Conservation (phyloP, 1,140 invertebrate species). For the Drosophila lini region DNA sequence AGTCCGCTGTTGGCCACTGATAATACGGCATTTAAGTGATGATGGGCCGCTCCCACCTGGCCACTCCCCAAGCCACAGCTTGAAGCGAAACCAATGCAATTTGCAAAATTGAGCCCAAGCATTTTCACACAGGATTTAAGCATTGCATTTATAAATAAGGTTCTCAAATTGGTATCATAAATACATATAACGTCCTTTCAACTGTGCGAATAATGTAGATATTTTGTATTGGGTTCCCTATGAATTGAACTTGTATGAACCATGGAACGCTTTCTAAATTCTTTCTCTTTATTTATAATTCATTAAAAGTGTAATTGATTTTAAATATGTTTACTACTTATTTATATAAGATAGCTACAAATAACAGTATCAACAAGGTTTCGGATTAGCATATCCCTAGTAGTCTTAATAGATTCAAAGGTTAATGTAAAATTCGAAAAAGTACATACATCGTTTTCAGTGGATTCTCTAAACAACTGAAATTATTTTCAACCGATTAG, state of each 20-base stretch:
- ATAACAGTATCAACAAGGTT: background rate
- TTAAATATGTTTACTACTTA: too few relatives aligned
- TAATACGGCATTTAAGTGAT: constrained; percentile 80
- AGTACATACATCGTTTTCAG: background rate
- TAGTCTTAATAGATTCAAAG: background rate
- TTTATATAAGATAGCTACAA: background rate
- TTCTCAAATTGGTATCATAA: background rate
- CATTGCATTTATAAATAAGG: background rate
- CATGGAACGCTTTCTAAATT: too few relatives aligned
- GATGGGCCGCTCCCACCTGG: constrained; percentile 24
- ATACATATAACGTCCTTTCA: background rate
- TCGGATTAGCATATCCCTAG: background rate
- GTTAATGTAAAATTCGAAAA: background rate
- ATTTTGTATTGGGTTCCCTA: too few relatives aligned
- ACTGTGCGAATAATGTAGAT: background rate
- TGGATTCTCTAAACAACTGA: too few relatives aligned
- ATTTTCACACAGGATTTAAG: constrained; percentile 16
- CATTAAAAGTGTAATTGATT: background rate
- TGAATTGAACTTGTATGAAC: background rate
- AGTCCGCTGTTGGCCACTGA: constrained; percentile 71
- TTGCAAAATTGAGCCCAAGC: constrained; percentile 37
- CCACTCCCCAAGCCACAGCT: background rate
- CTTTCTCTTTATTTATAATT: background rate
- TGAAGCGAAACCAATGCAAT: constrained; percentile 30
- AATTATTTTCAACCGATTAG: too few relatives aligned